Evolutionary conservation across 2,888 invertebrate genomes (phyloP).

Genomic region (Tipula vernalis): DNA sequence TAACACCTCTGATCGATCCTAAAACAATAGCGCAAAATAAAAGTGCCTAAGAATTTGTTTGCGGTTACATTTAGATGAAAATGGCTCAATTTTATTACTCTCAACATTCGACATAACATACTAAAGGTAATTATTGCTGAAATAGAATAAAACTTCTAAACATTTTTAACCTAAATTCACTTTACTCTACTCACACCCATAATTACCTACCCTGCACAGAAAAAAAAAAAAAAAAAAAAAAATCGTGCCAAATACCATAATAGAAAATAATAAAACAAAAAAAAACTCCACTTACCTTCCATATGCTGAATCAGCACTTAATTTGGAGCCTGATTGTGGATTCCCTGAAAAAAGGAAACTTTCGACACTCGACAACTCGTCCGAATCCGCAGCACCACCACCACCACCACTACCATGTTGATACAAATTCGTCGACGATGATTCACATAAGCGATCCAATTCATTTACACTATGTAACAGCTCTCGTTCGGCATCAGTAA

Average conservation of each 20-base stretch:
- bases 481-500: constrained; percentile 11
- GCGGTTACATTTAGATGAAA: no score
- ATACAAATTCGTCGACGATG: constrained; percentile 8
- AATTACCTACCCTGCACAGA: background rate
- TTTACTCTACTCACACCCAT: background rate
- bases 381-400: constrained; percentile 26
- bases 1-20: no score
- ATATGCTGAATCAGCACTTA: constrained; percentile 62
- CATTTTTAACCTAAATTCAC: background rate
- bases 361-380: constrained; percentile 32
- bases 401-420: constrained; percentile 15
- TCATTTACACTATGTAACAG: constrained; percentile 13
- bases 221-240: background rate
- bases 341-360: constrained; percentile 15
- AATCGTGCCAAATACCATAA: background rate
- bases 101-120: no score
- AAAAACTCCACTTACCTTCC: constrained; percentile 50
- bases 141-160: background rate
- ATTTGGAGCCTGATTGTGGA: constrained; percentile 22
- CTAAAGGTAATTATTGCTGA: no score
- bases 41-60: no score
- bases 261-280: background rate
- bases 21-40: no score
- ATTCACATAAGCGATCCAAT: constrained; percentile 12
- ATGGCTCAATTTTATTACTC: no score